Percentiles rank a stretch among this genome's conserved stretches.
Conservation (phyloP, 2,797 vertebrate genomes). For the Pseudopleuronectes americanus region DNA sequence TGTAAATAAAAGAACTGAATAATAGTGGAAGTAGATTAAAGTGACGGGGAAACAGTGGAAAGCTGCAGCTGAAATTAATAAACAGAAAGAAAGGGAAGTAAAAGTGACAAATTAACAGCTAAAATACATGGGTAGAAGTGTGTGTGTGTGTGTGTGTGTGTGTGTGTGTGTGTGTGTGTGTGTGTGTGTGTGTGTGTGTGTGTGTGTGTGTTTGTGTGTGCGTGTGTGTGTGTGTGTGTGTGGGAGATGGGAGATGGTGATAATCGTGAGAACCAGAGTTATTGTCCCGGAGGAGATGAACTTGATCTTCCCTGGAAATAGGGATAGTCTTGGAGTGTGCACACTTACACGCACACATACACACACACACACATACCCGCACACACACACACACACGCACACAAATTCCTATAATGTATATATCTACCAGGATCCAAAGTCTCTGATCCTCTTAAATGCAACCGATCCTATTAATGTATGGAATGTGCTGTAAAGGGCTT, state of each 20-base stretch:
- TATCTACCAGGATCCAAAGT: slow-evolving; percentile 27
- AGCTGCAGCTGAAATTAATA: too few species aligned
- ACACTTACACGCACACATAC: slow-evolving; percentile 21
- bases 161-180: neutral
- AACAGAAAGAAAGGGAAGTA: too few species aligned
- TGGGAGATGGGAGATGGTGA: slow-evolving; percentile 13
- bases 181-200: too few species aligned
- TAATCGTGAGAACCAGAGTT: slow-evolving; percentile 65
- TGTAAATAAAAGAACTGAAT: too few species aligned
- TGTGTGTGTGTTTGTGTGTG: slow-evolving; percentile 7
- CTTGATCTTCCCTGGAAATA: slow-evolving; percentile 64
- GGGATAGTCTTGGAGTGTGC: slow-evolving; percentile 36
- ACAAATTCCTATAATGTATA: slow-evolving; percentile 19
- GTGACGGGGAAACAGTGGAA: too few species aligned
- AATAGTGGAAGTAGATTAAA: too few species aligned
- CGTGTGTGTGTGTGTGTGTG: slow-evolving; percentile 10
- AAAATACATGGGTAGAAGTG: too few species aligned
- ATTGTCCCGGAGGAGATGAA: slow-evolving; percentile 64
- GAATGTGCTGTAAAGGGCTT: slow-evolving; percentile 55
- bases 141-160: too few species aligned
- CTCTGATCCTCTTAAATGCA: slow-evolving; percentile 61
- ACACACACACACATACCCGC: slow-evolving; percentile 19
- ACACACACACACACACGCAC: slow-evolving; percentile 20
- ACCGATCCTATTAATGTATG: slow-evolving; percentile 63
- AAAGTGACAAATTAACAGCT: too few species aligned